Evolutionary conservation across 2,888 invertebrate species (phyloP).

Genomic region (Eilema sororculum): DNA sequence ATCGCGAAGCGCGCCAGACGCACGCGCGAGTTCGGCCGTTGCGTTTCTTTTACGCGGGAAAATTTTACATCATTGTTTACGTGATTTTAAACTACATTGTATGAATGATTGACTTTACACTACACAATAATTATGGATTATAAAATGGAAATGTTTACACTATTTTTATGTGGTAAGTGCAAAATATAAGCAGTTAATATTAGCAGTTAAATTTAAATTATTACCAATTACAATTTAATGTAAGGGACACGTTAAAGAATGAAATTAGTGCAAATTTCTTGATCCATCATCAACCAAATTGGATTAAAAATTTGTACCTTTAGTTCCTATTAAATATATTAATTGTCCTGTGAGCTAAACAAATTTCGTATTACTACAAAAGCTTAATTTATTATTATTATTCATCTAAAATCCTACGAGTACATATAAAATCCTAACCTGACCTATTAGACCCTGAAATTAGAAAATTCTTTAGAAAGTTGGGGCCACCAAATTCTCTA

Average conservation of each 20-base stretch:
- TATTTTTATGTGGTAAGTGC: constrained; percentile 77
- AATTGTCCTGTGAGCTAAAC: neutral
- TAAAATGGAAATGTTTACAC: constrained; percentile 71
- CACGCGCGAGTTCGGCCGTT: constrained; percentile 69
- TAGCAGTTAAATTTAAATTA: neutral
- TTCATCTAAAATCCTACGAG: neutral
- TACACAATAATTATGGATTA: constrained; percentile 52
- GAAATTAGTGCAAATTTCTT: neutral
- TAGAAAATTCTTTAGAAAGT: neutral
- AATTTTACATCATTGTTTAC: constrained; percentile 59
- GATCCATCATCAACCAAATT: neutral
- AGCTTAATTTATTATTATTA: neutral
- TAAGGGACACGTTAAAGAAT: neutral
- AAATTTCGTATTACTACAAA: no score
- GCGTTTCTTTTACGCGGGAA: constrained; percentile 57
- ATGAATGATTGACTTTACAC: constrained; percentile 49
- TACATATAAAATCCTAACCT: neutral
- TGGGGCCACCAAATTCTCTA: no score
- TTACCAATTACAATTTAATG: neutral
- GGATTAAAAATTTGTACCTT: neutral
- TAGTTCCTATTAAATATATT: no score
- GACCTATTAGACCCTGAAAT: neutral
- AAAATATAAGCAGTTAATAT: neutral
- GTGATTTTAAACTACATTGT: constrained; percentile 44
- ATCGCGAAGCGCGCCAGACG: constrained; percentile 75